Percentiles rank a stretch among this genome's conserved stretches.
phyloP scores from a whole-genome alignment of 2,113 vertebrate species.

The Henicopernis longicauda region DNA sequence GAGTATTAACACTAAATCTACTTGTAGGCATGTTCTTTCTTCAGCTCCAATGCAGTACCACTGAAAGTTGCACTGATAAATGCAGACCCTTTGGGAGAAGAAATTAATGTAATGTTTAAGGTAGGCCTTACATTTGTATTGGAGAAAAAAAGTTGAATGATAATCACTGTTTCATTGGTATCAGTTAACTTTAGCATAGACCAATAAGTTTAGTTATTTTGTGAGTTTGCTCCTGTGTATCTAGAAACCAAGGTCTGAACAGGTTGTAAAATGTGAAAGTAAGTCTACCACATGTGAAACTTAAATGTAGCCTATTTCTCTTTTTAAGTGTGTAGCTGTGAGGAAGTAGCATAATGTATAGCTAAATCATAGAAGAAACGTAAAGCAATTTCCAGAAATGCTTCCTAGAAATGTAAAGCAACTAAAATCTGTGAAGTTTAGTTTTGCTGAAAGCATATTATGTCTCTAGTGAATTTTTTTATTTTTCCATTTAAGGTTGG shows the following conservation, averaged over 20 bases:
- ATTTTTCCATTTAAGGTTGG: conserved; percentile 80
- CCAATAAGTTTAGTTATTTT: background rate
- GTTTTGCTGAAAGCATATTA: background rate
- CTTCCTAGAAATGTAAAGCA: background rate
- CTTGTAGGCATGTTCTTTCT: conserved; percentile 95
- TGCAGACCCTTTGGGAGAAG: conserved; percentile 91
- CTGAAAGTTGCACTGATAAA: conserved; percentile 91
- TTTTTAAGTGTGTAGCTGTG: background rate
- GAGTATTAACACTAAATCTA: conserved; percentile 28
- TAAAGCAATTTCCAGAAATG: too few relatives aligned
- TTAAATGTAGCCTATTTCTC: background rate
- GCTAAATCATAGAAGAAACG: too few relatives aligned
- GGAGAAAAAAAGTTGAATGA: background rate
- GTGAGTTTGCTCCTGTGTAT: background rate
- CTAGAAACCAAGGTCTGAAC: background rate
- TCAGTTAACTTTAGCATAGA: background rate
- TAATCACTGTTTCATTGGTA: background rate
- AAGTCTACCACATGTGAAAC: background rate
- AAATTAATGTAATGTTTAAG: conserved; percentile 99
- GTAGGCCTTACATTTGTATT: conserved; percentile 56
- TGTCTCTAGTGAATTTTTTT: background rate
- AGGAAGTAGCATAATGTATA: background rate
- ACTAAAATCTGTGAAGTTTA: background rate
- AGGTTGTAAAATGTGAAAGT: background rate
- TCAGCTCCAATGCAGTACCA: conserved; percentile 96